Base-by-base conservation (phyloP, 2,888 invertebrate genomes). In the Phoenoteleia sp. region DNA sequence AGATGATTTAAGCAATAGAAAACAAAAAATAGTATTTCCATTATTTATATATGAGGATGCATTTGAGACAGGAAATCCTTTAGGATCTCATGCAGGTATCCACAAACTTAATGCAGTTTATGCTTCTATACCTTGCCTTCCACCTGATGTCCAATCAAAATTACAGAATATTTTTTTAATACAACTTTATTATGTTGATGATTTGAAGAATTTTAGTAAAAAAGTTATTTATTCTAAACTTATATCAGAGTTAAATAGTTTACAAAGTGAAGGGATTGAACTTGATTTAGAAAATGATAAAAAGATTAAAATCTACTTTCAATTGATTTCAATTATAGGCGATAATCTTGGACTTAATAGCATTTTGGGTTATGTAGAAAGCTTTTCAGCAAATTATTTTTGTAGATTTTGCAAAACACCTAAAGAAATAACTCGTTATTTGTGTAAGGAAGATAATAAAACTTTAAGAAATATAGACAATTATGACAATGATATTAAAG, bases 161-260 rank as follows among this genome's bases (percentile, higher is more conserved):
- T 29, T 86, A 9, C 69, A 87, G 29, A 83, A 86, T 66, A 84
- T 84, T 21, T 84, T 88, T 52, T 23, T 86, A 45, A 27, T 17
- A 29, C 42, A 19, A 60, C 64, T 47, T 81, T 84, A 62, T 62
- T 42, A 62, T 39, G 62, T 25, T 4, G 42, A 62, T 39, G 62
- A 62, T 62, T 39, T 42, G 13, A 39, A 62, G 23, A 6, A 23
- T 23, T 23, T 62, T 23, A 21, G 11, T n/a, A 62, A 23, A 42
- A 36, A 66, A 19, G 15, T 66, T 25, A 75, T 75, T 64, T 75
- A 54, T 54, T 33, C 27, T 19, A 75, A 64, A 69, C 2, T 79
- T 13, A 69, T 79, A 15, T 6, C 17, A 15, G 69, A 79, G 21
- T 54, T 79, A 27, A 45, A 52, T 21, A 11, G 4, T 27, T 62